Percentiles rank a stretch among this genome's conserved stretches.
phyloP scores from a whole-genome alignment of 2,888 invertebrate species.

The Cabera pusaria region DNA sequence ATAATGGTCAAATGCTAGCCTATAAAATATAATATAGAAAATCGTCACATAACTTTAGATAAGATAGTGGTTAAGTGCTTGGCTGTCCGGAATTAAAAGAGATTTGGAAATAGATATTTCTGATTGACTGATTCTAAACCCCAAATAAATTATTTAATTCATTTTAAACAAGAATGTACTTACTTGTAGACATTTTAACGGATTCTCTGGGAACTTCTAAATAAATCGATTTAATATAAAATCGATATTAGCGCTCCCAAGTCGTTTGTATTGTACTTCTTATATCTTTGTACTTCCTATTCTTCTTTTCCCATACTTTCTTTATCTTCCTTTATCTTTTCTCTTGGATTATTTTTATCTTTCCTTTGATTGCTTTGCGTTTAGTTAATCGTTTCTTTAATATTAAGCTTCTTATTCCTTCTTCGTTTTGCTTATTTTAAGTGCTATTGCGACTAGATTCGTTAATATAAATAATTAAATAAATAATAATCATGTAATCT shows the following conservation, averaged over 20 bases:
- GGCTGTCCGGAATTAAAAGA: no score
- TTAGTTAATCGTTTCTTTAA: conserved; percentile 14
- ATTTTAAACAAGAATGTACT: conserved; percentile 41
- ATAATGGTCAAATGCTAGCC: no score
- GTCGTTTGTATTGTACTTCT: conserved; percentile 65
- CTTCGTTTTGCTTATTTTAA: conserved; percentile 44
- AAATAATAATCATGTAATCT: conserved; percentile 78
- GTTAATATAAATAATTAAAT: conserved; percentile 72
- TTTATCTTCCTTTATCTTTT: conserved; percentile 33
- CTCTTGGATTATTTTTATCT: conserved; percentile 39
- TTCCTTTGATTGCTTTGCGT: conserved; percentile 50
- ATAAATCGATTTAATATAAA: conserved; percentile 70
- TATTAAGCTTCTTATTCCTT: conserved; percentile 36
- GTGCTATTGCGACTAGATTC: conserved; percentile 81
- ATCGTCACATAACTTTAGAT: no score
- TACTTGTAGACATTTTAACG: conserved; percentile 73
- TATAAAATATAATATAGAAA: no score
- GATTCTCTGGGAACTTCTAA: conserved; percentile 64
- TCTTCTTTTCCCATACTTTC: conserved; percentile 26
- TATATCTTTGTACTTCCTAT: conserved; percentile 65
- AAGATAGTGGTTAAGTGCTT: no score
- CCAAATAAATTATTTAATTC: no score
- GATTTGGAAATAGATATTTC: no score
- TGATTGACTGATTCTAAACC: no score
- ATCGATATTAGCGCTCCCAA: conserved; percentile 69